Conservation (phyloP, 2,888 invertebrate genomes). For the Idaea straminata region DNA sequence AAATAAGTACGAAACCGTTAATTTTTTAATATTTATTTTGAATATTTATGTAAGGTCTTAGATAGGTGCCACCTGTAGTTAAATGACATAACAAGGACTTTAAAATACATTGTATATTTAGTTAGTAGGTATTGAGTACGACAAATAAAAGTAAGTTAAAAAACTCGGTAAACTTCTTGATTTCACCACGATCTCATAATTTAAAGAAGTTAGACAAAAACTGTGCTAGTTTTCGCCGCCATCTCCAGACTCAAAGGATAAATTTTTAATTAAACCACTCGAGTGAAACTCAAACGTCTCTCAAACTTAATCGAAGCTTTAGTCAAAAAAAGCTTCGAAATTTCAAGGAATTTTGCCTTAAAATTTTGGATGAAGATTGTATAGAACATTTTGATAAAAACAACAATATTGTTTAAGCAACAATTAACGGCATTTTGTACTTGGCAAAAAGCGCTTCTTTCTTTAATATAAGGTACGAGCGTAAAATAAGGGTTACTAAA, state of each 20-base stretch:
- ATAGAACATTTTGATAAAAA: background rate
- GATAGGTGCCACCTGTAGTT: too few species aligned
- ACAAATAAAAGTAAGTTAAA: background rate
- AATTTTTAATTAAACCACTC: constrained; percentile 22
- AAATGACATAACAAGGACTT: too few species aligned
- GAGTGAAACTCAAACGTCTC: constrained; percentile 7
- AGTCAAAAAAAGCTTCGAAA: background rate
- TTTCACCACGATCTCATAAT: background rate
- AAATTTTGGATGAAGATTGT: background rate
- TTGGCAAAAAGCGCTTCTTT: too few species aligned
- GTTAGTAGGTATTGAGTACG: background rate
- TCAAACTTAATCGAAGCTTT: constrained; percentile 1
- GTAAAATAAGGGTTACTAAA: too few species aligned
- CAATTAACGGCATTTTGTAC: too few species aligned
- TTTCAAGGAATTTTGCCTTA: background rate
- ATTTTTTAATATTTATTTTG: too few species aligned
- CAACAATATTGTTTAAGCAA: too few species aligned
- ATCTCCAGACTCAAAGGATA: constrained; percentile 16
- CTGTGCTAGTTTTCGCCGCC: constrained; percentile 7
- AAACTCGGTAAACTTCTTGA: background rate
- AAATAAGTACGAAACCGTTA: too few species aligned
- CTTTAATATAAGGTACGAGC: too few species aligned
- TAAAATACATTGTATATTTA: too few species aligned
- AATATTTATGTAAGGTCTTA: too few species aligned
- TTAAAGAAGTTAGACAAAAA: constrained; percentile 11